A percentile compares a stretch with the other conserved stretches of the same genome.
Conservation (phyloP, 2,113 vertebrate genomes). For the Pavo muticus region DNA sequence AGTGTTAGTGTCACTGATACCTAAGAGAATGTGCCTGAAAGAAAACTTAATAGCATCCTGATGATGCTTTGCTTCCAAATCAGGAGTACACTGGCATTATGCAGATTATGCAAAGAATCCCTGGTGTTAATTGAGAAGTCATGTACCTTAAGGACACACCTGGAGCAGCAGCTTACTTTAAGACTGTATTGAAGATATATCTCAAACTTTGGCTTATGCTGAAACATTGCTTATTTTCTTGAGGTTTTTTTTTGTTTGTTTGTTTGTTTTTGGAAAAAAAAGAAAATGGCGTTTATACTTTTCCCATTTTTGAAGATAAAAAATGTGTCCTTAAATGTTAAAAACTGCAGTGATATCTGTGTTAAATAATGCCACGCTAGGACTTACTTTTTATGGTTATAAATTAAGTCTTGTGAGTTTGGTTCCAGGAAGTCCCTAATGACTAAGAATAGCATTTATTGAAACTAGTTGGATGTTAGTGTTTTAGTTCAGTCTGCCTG, state of each 20-base stretch:
- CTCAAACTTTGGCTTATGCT: background rate
- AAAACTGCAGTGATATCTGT: background rate
- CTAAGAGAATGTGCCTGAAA: background rate
- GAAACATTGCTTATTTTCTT: background rate
- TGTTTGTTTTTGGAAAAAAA: background rate
- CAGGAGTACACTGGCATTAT: background rate
- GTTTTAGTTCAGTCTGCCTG: background rate
- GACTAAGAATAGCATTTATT: background rate
- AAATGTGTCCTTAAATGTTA: background rate
- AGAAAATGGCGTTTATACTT: background rate
- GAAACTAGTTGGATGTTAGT: background rate
- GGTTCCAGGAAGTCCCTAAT: background rate
- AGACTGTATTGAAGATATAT: background rate
- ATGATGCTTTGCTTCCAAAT: background rate
- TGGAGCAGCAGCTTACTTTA: background rate
- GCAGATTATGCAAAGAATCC: background rate
- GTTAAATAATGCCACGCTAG: background rate
- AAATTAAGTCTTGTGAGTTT: background rate
- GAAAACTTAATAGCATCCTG: background rate
- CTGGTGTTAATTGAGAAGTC: background rate
- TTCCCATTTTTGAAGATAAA: background rate
- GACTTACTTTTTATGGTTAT: background rate
- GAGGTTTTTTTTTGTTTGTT: background rate
- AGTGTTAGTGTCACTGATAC: background rate
- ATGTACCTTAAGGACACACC: background rate